Evolutionary conservation across 2,113 vertebrate genomes (phyloP).

Genomic region (Gila orcuttii): DNA sequence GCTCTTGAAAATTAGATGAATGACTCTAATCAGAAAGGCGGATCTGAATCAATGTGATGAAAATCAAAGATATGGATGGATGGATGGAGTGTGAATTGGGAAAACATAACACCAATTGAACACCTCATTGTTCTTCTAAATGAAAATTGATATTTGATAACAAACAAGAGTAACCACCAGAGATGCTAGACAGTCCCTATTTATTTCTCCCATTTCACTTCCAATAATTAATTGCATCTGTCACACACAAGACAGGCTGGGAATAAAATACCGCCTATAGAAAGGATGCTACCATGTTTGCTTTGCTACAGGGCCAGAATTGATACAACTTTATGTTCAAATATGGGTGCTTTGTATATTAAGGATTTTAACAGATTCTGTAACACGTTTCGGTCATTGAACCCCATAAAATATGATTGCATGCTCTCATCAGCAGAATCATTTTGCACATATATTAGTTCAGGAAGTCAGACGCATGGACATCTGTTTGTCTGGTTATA

Average conservation of each 20-base stretch:
- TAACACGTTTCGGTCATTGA: too few species aligned
- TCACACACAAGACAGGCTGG: neutral
- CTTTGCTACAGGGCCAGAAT: neutral
- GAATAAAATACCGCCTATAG: neutral
- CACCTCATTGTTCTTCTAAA: neutral
- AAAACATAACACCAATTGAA: conserved; percentile 9
- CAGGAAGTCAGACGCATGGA: neutral
- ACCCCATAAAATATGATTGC: neutral
- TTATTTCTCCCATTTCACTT: neutral
- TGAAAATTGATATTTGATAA: conserved; percentile 13
- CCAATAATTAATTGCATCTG: neutral
- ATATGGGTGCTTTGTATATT: neutral
- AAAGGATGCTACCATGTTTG: neutral
- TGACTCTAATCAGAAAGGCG: neutral
- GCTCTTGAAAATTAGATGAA: neutral
- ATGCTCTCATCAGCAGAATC: neutral
- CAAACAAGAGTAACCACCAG: neutral
- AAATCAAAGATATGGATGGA: neutral
- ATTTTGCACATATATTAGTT: conserved; percentile 17
- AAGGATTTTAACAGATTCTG: neutral
- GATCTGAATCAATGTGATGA: neutral
- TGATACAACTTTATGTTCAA: neutral
- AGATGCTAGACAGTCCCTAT: neutral
- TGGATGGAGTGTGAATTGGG: neutral
- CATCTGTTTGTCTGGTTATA: conserved; percentile 17